Evolutionary conservation across 2,113 vertebrate genomes (phyloP).

Genomic region (Coptodon bakossiorum): DNA sequence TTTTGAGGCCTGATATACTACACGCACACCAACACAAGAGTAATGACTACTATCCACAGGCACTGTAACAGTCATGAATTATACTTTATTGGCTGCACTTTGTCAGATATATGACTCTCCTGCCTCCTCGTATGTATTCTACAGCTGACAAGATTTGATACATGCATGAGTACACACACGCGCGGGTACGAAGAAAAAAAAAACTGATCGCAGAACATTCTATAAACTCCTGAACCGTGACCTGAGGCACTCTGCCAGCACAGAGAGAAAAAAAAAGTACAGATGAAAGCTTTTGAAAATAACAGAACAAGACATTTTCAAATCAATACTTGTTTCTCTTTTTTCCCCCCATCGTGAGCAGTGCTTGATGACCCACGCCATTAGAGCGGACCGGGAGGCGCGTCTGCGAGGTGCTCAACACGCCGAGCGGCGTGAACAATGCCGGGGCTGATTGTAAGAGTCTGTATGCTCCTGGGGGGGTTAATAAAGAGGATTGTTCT

Average conservation of each 20-base stretch:
- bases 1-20: slow-evolving; percentile 57
- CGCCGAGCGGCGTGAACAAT: slow-evolving; percentile 28
- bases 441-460: slow-evolving; percentile 50
- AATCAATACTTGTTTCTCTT: slow-evolving; percentile 60
- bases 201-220: slow-evolving; percentile 30
- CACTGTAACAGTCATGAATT: slow-evolving; percentile 66
- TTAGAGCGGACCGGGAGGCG: slow-evolving; percentile 39
- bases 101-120: slow-evolving; percentile 66
- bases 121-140: slow-evolving; percentile 50
- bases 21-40: slow-evolving; percentile 55
- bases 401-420: slow-evolving; percentile 5
- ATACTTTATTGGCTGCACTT: slow-evolving; percentile 66
- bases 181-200: neutral
- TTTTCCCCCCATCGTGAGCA: slow-evolving; percentile 9
- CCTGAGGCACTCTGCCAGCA: slow-evolving; percentile 30
- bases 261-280: slow-evolving; percentile 7
- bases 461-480: slow-evolving; percentile 32
- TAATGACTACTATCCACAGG: slow-evolving; percentile 62
- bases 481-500: slow-evolving; percentile 63
- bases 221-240: slow-evolving; percentile 45
- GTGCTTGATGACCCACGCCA: slow-evolving; percentile 59
- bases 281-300: slow-evolving; percentile 57
- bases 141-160: slow-evolving; percentile 49
- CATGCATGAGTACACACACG: slow-evolving; percentile 28
- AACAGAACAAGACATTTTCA: slow-evolving; percentile 66